These are phyloP conservation scores for Chrysina gloriosa DNA, from an alignment of 2,888 invertebrate species.

Conservation along the genomic window DNA sequence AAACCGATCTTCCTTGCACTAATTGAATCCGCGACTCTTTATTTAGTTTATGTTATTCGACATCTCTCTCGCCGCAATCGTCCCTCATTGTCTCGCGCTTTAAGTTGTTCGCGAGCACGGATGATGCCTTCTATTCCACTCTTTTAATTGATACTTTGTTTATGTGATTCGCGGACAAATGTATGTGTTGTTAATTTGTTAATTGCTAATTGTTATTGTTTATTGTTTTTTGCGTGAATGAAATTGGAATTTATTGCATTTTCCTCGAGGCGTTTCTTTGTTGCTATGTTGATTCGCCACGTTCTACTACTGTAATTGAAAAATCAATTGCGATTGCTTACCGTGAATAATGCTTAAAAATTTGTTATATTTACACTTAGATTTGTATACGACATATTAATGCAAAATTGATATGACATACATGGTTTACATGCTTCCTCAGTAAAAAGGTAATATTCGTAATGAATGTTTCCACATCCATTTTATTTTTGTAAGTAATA, in stretches of 20 bases:
- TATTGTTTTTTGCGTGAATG: slow-evolving; percentile 37
- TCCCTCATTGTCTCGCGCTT: slow-evolving; percentile 14
- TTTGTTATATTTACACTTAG: background rate
- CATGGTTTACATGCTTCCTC: too few species aligned
- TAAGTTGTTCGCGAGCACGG: background rate
- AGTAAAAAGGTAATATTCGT: too few species aligned
- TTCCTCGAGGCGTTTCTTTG: slow-evolving; percentile 15
- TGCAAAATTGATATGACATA: too few species aligned
- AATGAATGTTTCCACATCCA: too few species aligned
- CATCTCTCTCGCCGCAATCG: slow-evolving; percentile 29
- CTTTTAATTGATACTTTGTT: slow-evolving; percentile 45
- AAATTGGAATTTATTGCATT: slow-evolving; percentile 42
- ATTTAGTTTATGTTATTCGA: slow-evolving; percentile 42
- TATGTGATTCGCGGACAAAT: slow-evolving; percentile 48
- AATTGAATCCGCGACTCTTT: slow-evolving; percentile 40
- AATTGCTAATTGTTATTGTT: slow-evolving; percentile 59
- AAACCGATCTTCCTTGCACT: slow-evolving; percentile 36
- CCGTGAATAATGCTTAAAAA: background rate
- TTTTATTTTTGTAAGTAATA: too few species aligned
- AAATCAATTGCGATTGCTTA: slow-evolving; percentile 14
- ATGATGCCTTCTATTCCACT: slow-evolving; percentile 26
- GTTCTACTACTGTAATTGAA: background rate
- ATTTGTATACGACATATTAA: too few species aligned
- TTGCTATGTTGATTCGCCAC: slow-evolving; percentile 27
- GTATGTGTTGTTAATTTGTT: slow-evolving; percentile 57